These are phyloP conservation scores for Drosophila simulans DNA, from an alignment of 1,140 invertebrate species.

Conservation along the genomic window DNA sequence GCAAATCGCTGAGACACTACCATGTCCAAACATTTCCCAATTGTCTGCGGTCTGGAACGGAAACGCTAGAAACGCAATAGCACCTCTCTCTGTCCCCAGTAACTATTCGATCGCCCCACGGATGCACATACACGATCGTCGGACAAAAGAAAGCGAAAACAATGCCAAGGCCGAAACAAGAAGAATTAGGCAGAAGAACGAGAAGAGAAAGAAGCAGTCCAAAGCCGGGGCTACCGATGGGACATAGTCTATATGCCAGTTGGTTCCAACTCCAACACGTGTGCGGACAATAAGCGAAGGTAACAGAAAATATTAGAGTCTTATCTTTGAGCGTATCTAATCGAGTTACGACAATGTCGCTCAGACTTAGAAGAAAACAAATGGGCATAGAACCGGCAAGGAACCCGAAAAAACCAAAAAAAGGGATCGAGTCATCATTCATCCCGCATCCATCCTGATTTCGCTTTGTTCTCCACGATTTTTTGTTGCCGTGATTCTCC, in stretches of 20 bases:
- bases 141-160: slow-evolving; percentile 77
- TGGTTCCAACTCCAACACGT: slow-evolving; percentile 66
- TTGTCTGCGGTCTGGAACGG: slow-evolving; percentile 37
- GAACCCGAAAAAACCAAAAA: slow-evolving; percentile 5
- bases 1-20: slow-evolving; percentile 39
- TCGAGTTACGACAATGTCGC: slow-evolving; percentile 80
- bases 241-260: slow-evolving; percentile 5
- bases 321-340: slow-evolving; percentile 74
- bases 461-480: slow-evolving; percentile 7
- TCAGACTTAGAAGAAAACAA: slow-evolving; percentile 50
- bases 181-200: slow-evolving; percentile 33
- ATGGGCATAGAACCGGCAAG: slow-evolving; percentile 16
- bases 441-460: slow-evolving; percentile 45
- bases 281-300: slow-evolving; percentile 78
- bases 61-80: slow-evolving; percentile 52
- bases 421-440: slow-evolving; percentile 68
- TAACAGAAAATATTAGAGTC: slow-evolving; percentile 74
- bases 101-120: slow-evolving; percentile 40
- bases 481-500: slow-evolving; percentile 5
- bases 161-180: slow-evolving; percentile 68
- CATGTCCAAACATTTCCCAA: background rate
- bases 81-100: slow-evolving; percentile 10
- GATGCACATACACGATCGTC: slow-evolving; percentile 3
- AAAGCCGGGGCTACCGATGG: slow-evolving; percentile 44
- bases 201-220: background rate